Percentiles rank a stretch among this genome's conserved stretches.
phyloP scores from a whole-genome alignment of 2,797 vertebrate genomes.

The Chelon auratus region DNA sequence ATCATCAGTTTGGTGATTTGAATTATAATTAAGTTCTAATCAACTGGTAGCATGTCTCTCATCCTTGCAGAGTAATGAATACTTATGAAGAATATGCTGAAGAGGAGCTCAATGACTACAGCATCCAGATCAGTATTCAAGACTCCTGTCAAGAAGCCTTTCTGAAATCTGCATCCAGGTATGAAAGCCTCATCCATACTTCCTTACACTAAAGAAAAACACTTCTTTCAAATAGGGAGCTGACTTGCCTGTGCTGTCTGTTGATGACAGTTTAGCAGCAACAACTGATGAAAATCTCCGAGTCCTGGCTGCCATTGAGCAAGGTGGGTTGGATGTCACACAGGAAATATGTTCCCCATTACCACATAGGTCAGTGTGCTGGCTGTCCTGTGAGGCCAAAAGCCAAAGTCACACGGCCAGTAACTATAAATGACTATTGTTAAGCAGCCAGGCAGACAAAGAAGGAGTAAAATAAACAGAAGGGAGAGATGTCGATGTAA shows the following conservation, averaged over 20 bases:
- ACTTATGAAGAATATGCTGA: constrained; percentile 78
- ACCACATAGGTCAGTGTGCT: background rate
- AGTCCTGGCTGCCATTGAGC: constrained; percentile 84
- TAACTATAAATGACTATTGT: constrained; percentile 34
- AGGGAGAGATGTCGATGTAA: background rate
- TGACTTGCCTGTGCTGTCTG: constrained; percentile 16
- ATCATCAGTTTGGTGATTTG: background rate
- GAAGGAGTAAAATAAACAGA: constrained; percentile 27
- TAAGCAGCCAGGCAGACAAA: constrained; percentile 5
- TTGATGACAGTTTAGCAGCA: constrained; percentile 77
- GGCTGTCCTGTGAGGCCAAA: constrained; percentile 2
- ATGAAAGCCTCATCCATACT: constrained; percentile 15
- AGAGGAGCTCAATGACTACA: constrained; percentile 82
- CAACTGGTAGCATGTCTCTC: background rate
- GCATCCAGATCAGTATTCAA: constrained; percentile 85
- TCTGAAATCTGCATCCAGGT: constrained; percentile 81
- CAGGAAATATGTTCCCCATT: constrained; percentile 6
- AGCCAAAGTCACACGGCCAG: constrained; percentile 24
- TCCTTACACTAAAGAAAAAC: background rate
- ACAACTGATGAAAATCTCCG: constrained; percentile 83
- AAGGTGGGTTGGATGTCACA: constrained; percentile 76
- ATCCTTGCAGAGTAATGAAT: constrained; percentile 76
- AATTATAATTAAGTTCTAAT: background rate
- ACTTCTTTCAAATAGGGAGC: background rate
- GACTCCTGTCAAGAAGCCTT: constrained; percentile 81